Percentiles rank a stretch among this genome's conserved stretches.
phyloP scores from a whole-genome alignment of 2,113 vertebrate genomes.

The Copsychus sechellarum region DNA sequence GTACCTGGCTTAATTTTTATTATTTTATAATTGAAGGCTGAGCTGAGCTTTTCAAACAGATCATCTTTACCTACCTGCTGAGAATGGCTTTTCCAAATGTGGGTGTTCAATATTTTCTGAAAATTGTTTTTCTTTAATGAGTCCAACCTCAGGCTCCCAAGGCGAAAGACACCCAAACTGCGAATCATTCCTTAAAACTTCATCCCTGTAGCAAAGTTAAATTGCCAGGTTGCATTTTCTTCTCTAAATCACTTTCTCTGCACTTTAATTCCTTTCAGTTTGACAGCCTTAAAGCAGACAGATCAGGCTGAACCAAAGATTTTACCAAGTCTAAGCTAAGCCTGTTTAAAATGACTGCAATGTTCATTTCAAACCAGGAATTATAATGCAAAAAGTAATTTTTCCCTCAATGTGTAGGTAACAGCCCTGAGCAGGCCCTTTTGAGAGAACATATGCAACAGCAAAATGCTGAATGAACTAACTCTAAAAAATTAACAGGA shows the following conservation, averaged over 20 bases:
- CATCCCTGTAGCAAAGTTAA: slow-evolving; percentile 1
- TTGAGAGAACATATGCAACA: neutral
- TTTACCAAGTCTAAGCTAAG: neutral
- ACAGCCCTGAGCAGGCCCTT: neutral
- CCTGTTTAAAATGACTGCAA: neutral
- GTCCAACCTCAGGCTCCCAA: neutral
- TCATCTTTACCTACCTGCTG: neutral
- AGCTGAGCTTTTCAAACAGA: neutral
- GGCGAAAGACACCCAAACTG: neutral
- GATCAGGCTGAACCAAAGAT: neutral
- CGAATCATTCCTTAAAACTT: neutral
- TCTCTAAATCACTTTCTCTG: neutral
- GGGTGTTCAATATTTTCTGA: neutral
- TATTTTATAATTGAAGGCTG: neutral
- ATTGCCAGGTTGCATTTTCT: slow-evolving; percentile 19
- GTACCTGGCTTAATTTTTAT: neutral
- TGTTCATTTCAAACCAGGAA: neutral
- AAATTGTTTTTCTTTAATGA: neutral
- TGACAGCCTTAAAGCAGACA: slow-evolving; percentile 2
- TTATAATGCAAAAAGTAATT: neutral
- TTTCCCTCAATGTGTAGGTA: neutral
- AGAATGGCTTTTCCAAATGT: neutral
- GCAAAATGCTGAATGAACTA: neutral
- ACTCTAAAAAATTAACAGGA: neutral
- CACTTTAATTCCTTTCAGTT: neutral